Base-by-base conservation (phyloP, 53 echinoderm and acorn worm species). In the Apostichopus leukothele region DNA sequence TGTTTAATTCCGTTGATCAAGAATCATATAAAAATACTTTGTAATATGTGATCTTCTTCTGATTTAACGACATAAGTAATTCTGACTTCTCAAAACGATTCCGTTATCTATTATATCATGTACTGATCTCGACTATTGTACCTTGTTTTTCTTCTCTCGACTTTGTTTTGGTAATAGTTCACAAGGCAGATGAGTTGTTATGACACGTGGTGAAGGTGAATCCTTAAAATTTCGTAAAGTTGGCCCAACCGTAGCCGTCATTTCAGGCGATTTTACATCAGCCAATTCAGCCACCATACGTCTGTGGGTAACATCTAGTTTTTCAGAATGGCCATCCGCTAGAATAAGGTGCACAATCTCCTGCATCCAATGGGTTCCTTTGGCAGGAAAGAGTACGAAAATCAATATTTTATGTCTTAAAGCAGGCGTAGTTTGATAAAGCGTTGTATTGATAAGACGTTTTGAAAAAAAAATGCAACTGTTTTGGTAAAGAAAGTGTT, bases 111-210 rank as follows among this genome's bases (percentile, higher is more conserved):
- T 27, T 27, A 27, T 27, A 27, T 27, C 27, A 27, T 27, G 27
- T 27, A 27, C 27, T 1, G 27, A 27, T 27, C 27, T 27, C 27
- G 27, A 27, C 27, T 27, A 27, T 1, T 27, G 27, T 68, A 68
- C 71, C 71, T 68, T 68, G 18, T 16, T 68, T 68, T 16, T 68
- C 71, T 68, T 68, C 71, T 68, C 71, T 14, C 71, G 71, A 68
- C 71, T 68, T 16, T 68, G 71, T 19, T 68, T 68, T 12, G 71
- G 71, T 68, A 68, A 68, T 19, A 68, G 19, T 16, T 68, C 14
- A 16, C 71, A 68, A 3, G 18, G 18, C 18, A 68, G 18, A 16
- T 68, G 71, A 68, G 71, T 68, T 19, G 71, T 68, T 68, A 68
- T 68, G 18, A 68, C 71, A 16, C 71, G 18, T 16, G 71, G 71